Evolutionary conservation across 1,140 invertebrate species (phyloP).

Genomic region (Oedothorax gibbosus): DNA sequence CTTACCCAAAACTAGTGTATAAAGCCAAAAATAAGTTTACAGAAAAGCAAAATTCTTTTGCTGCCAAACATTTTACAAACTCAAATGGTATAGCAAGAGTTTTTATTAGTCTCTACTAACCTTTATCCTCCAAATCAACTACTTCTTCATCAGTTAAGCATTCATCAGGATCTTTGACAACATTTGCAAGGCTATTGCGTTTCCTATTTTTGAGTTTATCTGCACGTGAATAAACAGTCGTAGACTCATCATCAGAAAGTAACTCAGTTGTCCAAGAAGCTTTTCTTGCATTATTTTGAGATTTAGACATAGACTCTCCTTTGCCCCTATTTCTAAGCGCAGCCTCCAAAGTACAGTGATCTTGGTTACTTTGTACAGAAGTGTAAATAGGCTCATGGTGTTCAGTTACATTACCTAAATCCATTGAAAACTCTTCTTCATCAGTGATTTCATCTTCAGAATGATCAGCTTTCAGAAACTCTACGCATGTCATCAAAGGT

Average conservation of each 20-base stretch:
- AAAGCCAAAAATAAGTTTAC: too few relatives aligned
- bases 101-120: constrained; percentile 13
- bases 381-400: not conserved
- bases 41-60: too few relatives aligned
- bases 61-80: too few relatives aligned
- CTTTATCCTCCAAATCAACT: constrained; percentile 33
- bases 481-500: constrained; percentile 47
- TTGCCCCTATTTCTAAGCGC: constrained; percentile 3
- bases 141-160: constrained; percentile 51
- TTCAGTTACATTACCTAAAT: not conserved
- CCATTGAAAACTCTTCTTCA: constrained; percentile 16
- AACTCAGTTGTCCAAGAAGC: constrained; percentile 20
- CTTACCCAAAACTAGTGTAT: too few relatives aligned
- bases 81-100: too few relatives aligned
- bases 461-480: constrained; percentile 35
- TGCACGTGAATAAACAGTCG: not conserved
- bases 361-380: not conserved
- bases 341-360: not conserved
- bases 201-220: not conserved
- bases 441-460: constrained; percentile 31
- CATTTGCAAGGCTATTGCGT: constrained; percentile 19
- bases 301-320: not conserved
- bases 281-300: not conserved
- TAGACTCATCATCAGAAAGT: constrained; percentile 27
- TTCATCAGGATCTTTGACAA: not conserved